Conservation (phyloP, 2,888 invertebrate species). For the Hypselothyrea guttata region DNA sequence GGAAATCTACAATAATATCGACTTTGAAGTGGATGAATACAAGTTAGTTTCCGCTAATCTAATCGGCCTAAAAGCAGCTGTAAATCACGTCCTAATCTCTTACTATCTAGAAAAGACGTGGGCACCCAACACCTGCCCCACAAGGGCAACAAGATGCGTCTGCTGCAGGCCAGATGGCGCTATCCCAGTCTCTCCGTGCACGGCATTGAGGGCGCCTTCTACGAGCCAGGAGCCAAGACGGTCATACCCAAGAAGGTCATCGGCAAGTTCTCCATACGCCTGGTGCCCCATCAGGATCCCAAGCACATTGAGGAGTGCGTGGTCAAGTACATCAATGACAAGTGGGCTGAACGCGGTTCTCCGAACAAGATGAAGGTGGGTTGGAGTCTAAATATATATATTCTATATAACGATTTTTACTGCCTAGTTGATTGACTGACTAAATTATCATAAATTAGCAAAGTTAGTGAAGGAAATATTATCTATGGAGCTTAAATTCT, state of each 20-base stretch:
- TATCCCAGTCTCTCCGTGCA: constrained; percentile 96
- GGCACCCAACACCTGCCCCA: constrained; percentile 88
- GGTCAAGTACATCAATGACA: constrained; percentile 88
- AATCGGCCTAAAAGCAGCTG: constrained; percentile 31
- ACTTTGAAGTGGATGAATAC: constrained; percentile 92
- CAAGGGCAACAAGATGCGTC: constrained; percentile 89
- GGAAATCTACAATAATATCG: constrained; percentile 90
- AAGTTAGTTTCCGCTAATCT: constrained; percentile 82
- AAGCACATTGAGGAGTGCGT: constrained; percentile 92
- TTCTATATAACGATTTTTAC: too few species aligned
- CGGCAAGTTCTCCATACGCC: constrained; percentile 98
- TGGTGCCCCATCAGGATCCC: constrained; percentile 97
- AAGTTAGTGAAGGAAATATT: too few species aligned
- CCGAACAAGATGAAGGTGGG: constrained; percentile 91
- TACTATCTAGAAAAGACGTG: constrained; percentile 84
- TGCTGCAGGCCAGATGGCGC: constrained; percentile 98
- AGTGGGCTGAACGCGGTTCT: constrained; percentile 91
- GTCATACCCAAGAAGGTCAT: constrained; percentile 96
- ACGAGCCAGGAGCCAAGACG: constrained; percentile 96
- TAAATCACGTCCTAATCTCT: constrained; percentile 43
- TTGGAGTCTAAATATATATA: too few species aligned
- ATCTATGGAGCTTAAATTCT: too few species aligned
- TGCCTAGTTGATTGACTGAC: too few species aligned
- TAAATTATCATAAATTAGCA: too few species aligned
- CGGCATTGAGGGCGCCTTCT: constrained; percentile 96